Evolutionary conservation across 2,113 vertebrate species (phyloP).

Genomic region (Phainopepla nitens): DNA sequence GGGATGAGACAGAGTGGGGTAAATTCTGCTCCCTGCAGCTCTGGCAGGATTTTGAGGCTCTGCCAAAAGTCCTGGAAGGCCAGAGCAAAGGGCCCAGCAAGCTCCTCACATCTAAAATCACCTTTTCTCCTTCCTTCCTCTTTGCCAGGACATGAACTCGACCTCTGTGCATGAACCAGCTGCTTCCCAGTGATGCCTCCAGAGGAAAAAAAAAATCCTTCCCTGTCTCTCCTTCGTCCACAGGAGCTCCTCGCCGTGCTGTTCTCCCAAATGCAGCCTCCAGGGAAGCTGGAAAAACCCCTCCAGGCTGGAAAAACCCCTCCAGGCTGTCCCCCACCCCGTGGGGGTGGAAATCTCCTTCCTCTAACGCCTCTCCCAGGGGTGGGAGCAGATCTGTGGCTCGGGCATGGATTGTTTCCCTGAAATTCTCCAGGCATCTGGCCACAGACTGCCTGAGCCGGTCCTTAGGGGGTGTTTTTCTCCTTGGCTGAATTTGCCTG

Average conservation of each 20-base stretch:
- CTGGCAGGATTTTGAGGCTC: not conserved
- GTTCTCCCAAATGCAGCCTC: not conserved
- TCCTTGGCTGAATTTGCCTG: not conserved
- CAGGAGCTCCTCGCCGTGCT: accelerated
- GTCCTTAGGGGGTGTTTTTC: not conserved
- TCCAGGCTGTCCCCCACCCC: not conserved
- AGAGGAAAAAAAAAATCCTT: not conserved
- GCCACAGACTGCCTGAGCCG: not conserved
- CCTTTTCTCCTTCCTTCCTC: not conserved
- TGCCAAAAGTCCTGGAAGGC: not conserved
- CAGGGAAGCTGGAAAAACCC: not conserved
- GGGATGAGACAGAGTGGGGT: not conserved
- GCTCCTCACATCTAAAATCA: not conserved
- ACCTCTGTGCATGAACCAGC: accelerated
- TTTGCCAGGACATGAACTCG: not conserved
- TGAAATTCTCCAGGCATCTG: not conserved
- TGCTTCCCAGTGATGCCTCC: accelerated
- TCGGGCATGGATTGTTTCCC: not conserved
- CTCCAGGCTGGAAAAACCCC: not conserved
- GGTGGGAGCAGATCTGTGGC: not conserved
- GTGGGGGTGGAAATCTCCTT: not conserved
- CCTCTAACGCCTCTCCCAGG: not conserved
- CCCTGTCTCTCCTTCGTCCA: not conserved
- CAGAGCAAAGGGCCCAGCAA: not conserved
- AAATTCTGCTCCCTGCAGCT: not conserved